phyloP scores from a whole-genome alignment of 2,797 vertebrate genomes.

The Alectoris magna region DNA sequence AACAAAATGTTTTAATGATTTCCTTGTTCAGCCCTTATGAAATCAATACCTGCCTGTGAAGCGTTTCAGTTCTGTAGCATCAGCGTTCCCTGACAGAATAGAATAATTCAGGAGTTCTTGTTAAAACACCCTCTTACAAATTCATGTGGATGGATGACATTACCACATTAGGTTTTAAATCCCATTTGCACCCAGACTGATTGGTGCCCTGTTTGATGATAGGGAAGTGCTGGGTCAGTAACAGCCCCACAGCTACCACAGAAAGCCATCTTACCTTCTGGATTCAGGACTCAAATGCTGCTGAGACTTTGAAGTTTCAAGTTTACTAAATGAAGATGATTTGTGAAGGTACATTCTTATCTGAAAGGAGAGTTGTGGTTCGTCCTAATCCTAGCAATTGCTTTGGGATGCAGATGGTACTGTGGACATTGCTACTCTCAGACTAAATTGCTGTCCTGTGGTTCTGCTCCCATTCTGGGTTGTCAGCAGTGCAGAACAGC shows the following conservation, averaged over 20 bases:
- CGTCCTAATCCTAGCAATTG: neutral
- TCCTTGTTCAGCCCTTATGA: neutral
- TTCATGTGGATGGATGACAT: neutral
- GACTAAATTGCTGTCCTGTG: neutral
- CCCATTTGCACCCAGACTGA: neutral
- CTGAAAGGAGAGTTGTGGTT: neutral
- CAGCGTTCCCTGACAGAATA: neutral
- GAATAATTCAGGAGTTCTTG: neutral
- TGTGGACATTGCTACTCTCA: neutral
- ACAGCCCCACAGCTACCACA: neutral
- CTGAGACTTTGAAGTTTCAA: neutral
- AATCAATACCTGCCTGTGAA: neutral
- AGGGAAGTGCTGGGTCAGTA: neutral
- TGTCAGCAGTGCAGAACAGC: neutral
- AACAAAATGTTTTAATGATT: neutral
- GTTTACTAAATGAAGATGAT: neutral
- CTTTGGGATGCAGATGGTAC: neutral
- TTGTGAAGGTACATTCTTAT: neutral
- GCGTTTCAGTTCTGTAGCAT: neutral
- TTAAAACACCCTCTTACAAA: neutral
- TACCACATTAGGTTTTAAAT: neutral
- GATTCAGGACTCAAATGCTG: neutral
- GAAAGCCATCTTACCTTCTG: neutral
- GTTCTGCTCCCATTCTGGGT: neutral
- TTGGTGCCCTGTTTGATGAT: fast-evolving